phyloP scores from a whole-genome alignment of 2,888 invertebrate species.

The Drosophila colorata region DNA sequence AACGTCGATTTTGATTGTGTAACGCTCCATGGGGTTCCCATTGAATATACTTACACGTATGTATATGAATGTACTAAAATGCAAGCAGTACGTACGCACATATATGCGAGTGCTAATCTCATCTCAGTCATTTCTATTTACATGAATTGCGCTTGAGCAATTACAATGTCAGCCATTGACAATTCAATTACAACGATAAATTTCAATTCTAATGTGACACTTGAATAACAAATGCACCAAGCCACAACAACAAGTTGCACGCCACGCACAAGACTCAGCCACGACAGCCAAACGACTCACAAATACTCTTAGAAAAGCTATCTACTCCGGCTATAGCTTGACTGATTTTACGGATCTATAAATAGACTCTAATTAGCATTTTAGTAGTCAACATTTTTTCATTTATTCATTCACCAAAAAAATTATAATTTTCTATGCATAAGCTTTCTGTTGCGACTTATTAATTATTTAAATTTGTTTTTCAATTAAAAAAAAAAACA shows the following conservation, averaged over 20 bases:
- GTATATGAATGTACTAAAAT: slow-evolving; percentile 6
- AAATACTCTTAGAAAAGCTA: slow-evolving; percentile 27
- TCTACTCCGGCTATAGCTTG: too few species aligned
- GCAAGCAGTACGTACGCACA: too few species aligned
- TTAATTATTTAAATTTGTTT: too few species aligned
- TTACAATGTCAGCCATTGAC: slow-evolving; percentile 71
- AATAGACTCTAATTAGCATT: too few species aligned
- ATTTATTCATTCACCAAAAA: too few species aligned
- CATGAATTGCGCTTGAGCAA: slow-evolving; percentile 69
- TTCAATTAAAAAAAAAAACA: too few species aligned
- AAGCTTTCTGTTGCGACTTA: too few species aligned
- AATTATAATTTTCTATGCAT: too few species aligned
- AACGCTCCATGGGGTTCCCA: slow-evolving; percentile 51
- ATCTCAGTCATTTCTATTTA: slow-evolving; percentile 64
- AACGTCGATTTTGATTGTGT: slow-evolving; percentile 58
- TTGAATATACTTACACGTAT: slow-evolving; percentile 15
- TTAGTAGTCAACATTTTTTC: too few species aligned
- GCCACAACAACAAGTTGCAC: slow-evolving; percentile 11
- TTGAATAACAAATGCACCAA: slow-evolving; percentile 53
- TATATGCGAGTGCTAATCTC: slow-evolving; percentile 41
- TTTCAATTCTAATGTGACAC: slow-evolving; percentile 70
- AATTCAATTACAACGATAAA: slow-evolving; percentile 71
- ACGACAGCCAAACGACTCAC: slow-evolving; percentile 9
- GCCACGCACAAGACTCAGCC: background rate
- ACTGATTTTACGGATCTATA: too few species aligned